These are phyloP conservation scores for Trinectes maculatus DNA, from an alignment of 2,113 vertebrate species.

Conservation along the genomic window DNA sequence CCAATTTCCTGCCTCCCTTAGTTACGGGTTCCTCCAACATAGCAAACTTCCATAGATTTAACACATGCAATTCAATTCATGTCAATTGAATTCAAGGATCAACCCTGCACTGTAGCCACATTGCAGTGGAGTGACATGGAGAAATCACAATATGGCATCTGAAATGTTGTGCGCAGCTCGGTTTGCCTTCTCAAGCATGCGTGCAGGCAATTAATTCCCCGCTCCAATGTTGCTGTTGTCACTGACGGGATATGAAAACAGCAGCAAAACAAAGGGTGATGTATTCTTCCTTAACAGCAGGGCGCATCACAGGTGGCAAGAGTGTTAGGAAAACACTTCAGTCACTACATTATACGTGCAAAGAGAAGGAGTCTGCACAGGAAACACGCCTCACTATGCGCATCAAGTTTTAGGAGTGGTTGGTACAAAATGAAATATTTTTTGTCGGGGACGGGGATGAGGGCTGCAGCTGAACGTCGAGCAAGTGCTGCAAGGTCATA, in stretches of 20 bases:
- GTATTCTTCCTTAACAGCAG: slow-evolving; percentile 18
- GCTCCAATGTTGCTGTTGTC: slow-evolving; percentile 4
- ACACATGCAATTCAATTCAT: slow-evolving; percentile 4
- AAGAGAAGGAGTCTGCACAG: slow-evolving; percentile 7
- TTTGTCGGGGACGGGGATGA: slow-evolving; percentile 32
- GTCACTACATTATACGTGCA: slow-evolving; percentile 4
- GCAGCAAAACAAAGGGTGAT: slow-evolving; percentile 10
- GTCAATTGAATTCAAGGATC: neutral
- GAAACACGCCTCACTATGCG: slow-evolving; percentile 33
- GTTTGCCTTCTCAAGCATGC: slow-evolving; percentile 25
- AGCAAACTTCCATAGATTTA: neutral
- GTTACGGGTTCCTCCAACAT: neutral
- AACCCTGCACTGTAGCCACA: neutral
- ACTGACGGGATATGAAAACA: slow-evolving; percentile 15
- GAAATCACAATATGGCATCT: slow-evolving; percentile 11
- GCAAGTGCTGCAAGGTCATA: slow-evolving; percentile 60
- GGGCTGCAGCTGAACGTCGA: slow-evolving; percentile 55
- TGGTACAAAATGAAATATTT: slow-evolving; percentile 58
- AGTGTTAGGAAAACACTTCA: slow-evolving; percentile 9
- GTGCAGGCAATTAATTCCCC: slow-evolving; percentile 19
- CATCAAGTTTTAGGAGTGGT: slow-evolving; percentile 8
- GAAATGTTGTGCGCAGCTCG: slow-evolving; percentile 7
- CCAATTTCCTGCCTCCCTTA: too few species aligned
- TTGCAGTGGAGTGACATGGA: neutral
- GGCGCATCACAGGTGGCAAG: neutral